These are phyloP conservation scores for Labeo rohita DNA, from an alignment of 2,113 vertebrate genomes.

Conservation along the genomic window DNA sequence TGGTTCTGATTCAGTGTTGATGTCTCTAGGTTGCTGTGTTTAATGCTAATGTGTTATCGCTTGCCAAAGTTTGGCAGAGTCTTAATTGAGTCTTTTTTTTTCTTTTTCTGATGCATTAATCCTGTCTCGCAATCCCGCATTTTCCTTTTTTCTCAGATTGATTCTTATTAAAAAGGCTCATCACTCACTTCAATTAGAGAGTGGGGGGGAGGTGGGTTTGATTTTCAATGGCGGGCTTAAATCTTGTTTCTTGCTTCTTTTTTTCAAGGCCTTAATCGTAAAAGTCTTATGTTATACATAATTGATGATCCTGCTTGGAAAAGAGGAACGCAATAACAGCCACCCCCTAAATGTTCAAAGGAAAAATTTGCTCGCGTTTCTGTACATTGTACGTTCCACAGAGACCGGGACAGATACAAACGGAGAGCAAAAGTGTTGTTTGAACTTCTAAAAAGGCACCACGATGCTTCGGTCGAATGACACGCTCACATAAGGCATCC, in stretches of 20 bases:
- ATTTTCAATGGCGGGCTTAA: constrained; percentile 51
- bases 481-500: constrained; percentile 2
- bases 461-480: constrained; percentile 59
- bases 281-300: constrained; percentile 63
- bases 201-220: constrained; percentile 34
- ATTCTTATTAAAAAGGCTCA: constrained; percentile 62
- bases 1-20: background rate
- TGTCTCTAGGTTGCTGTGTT: constrained; percentile 3
- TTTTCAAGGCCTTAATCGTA: constrained; percentile 66
- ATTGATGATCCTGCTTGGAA: constrained; percentile 63
- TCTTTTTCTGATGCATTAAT: constrained; percentile 19
- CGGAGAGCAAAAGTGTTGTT: constrained; percentile 45
- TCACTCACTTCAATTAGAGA: constrained; percentile 60
- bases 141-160: constrained; percentile 57
- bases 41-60: background rate
- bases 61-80: constrained; percentile 19
- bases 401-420: constrained; percentile 44
- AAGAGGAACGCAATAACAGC: constrained; percentile 41
- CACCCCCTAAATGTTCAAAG: constrained; percentile 60
- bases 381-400: constrained; percentile 54
- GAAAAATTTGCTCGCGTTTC: constrained; percentile 52
- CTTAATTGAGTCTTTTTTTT: constrained; percentile 23
- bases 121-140: constrained; percentile 45
- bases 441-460: constrained; percentile 61
- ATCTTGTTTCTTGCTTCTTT: constrained; percentile 38